phyloP scores from a whole-genome alignment of 2,888 invertebrate species.

The Mimas tiliae region DNA sequence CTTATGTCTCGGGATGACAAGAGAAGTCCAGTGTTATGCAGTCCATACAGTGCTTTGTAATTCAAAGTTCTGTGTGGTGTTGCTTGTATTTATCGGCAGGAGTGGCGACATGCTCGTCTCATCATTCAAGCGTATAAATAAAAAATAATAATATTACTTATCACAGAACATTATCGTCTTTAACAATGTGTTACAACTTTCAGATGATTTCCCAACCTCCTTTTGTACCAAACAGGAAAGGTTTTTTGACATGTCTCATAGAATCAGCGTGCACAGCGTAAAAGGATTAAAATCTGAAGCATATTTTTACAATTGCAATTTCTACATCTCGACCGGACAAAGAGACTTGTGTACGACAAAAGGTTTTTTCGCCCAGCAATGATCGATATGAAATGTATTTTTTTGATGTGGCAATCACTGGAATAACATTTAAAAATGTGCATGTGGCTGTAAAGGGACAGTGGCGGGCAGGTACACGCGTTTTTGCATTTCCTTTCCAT shows the following conservation, averaged over 20 bases:
- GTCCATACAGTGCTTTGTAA: no score
- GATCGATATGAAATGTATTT: conserved; percentile 64
- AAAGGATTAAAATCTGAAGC: conserved; percentile 66
- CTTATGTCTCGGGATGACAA: no score
- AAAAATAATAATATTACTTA: no score
- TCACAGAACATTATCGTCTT: neutral
- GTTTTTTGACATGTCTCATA: conserved; percentile 31
- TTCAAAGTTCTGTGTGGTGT: no score
- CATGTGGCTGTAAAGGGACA: conserved; percentile 81
- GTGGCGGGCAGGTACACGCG: conserved; percentile 72
- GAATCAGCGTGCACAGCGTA: conserved; percentile 43
- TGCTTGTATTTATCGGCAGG: no score
- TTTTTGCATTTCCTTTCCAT: conserved; percentile 84
- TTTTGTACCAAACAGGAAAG: conserved; percentile 33
- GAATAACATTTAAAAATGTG: conserved; percentile 73
- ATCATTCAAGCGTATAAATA: no score
- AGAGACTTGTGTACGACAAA: conserved; percentile 65
- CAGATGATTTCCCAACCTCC: neutral
- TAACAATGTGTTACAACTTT: conserved; percentile 33
- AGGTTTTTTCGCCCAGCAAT: conserved; percentile 61
- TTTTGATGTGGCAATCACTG: conserved; percentile 67
- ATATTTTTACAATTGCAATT: conserved; percentile 36
- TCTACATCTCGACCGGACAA: conserved; percentile 48
- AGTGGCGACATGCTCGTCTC: no score
- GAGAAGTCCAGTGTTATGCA: no score